phyloP scores from a whole-genome alignment of 2,113 vertebrate genomes.

The Gambusia affinis region DNA sequence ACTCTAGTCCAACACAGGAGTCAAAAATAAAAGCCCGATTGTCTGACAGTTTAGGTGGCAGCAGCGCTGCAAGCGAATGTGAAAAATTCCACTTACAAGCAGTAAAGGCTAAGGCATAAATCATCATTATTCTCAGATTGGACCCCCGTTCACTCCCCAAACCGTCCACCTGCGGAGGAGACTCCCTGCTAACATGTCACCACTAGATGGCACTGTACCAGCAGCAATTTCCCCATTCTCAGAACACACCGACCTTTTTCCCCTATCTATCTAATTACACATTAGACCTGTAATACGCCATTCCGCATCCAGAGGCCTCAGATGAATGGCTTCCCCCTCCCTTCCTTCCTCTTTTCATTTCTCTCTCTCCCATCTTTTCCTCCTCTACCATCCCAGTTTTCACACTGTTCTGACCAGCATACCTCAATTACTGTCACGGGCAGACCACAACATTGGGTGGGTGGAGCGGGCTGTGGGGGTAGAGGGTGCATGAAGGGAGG shows the following conservation, averaged over 20 bases:
- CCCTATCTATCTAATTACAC: slow-evolving; percentile 83
- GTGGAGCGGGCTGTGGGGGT: slow-evolving; percentile 6
- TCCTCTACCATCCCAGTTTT: slow-evolving; percentile 54
- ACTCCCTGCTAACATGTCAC: background rate
- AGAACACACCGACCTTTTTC: slow-evolving; percentile 75
- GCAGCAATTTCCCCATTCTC: slow-evolving; percentile 49
- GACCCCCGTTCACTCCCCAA: slow-evolving; percentile 25
- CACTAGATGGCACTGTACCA: slow-evolving; percentile 76
- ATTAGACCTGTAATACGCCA: slow-evolving; percentile 83
- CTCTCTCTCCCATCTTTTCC: slow-evolving; percentile 43
- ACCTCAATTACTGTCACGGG: slow-evolving; percentile 81
- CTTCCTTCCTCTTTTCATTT: slow-evolving; percentile 56
- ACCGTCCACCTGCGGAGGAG: slow-evolving; percentile 27
- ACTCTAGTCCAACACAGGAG: background rate
- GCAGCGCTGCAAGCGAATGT: slow-evolving; percentile 13
- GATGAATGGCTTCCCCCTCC: slow-evolving; percentile 77
- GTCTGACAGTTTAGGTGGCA: slow-evolving; percentile 10
- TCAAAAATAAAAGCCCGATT: slow-evolving; percentile 1
- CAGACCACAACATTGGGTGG: slow-evolving; percentile 67
- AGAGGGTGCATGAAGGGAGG: background rate
- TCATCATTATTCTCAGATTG: slow-evolving; percentile 59
- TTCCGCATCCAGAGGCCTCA: slow-evolving; percentile 80
- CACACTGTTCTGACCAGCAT: slow-evolving; percentile 79
- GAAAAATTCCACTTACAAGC: slow-evolving; percentile 25
- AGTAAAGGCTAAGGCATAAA: slow-evolving; percentile 40